Base-by-base conservation (phyloP, 1,140 invertebrate species). In the Papilio helenus region DNA sequence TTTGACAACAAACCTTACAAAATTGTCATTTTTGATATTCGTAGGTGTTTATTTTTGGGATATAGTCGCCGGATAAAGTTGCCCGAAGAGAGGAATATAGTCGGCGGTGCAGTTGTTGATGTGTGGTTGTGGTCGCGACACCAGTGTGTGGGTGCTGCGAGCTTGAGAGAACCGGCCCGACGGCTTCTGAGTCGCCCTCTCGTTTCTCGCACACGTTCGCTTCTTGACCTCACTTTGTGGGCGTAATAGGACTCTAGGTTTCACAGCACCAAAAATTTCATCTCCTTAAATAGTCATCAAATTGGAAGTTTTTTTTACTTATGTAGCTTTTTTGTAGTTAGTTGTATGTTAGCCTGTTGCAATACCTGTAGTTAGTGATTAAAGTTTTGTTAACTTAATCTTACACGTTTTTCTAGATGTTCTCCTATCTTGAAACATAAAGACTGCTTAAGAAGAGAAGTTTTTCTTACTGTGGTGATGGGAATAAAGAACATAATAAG, bases 131-230 rank as follows among this genome's bases (percentile, higher is more conserved):
- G 55, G n/a, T 55, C 51, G n/a, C 51, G 4, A n/a, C 51, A n/a
- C 4, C 7, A 20, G 18, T 23, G 74, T 76, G 74, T 76, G 74
- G 76, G 76, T 42, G 61, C 29, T 26, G 26, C 23, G 74, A 55
- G 51, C 51, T 76, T 20, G 51, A 29, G 74, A 76, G 76, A 77
- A 77, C 76, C 76, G 76, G 76, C 76, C 20, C 76, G 76, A 77
- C 76, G 55, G 34, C 76, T 77, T 77, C 34, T 76, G 74, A 39
- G 20, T 46, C 34, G 34, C 34, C 34, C 34, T 61, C 10, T 49
- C 23, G 49, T 76, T 55, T 65, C 76, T 55, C 55, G 44, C 76
- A 77, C 74, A 77, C 76, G 51, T 55, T 61, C 34, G 55, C 76
- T 65, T 61, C 29, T 77, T 77, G 76, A 77, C 51, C 76, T 49